Conservation (phyloP, 2,888 invertebrate species). For the Capitulum mitella region DNA sequence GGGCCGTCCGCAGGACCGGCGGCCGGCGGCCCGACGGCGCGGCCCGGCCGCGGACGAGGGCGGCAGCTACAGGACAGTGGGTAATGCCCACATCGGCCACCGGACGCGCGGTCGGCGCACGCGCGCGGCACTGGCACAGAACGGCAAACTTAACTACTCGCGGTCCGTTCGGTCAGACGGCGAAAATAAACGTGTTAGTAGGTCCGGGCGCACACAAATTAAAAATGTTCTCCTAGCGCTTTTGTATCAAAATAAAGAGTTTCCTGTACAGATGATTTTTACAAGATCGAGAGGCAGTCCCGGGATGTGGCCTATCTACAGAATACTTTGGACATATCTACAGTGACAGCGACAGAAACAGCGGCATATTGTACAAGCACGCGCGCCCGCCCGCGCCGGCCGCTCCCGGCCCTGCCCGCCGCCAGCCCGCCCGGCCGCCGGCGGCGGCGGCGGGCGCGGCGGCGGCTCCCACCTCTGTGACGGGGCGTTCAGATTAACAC, state of each 20-base stretch:
- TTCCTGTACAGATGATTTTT: conserved; percentile 20
- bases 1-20: no score
- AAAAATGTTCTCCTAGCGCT: background rate
- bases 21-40: background rate
- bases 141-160: background rate
- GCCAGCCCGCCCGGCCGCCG: background rate
- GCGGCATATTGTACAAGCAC: background rate
- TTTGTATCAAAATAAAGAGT: conserved; percentile 18
- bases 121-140: background rate
- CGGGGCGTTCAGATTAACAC: background rate
- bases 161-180: background rate
- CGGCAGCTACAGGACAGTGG: background rate
- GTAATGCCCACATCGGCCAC: background rate
- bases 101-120: background rate
- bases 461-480: background rate
- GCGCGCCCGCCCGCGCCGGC: background rate
- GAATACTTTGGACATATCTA: conserved; percentile 19
- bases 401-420: background rate
- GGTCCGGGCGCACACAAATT: conserved; percentile 2
- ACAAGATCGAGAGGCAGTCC: background rate
- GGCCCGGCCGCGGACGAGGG: background rate
- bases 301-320: conserved; percentile 19
- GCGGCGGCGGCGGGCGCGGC: background rate
- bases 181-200: background rate
- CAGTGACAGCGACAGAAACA: conserved; percentile 6